Percentiles rank a stretch among this genome's conserved stretches.
Evolutionary conservation across 1,140 invertebrate species (phyloP).

Genomic region (Zaprionus davidi): DNA sequence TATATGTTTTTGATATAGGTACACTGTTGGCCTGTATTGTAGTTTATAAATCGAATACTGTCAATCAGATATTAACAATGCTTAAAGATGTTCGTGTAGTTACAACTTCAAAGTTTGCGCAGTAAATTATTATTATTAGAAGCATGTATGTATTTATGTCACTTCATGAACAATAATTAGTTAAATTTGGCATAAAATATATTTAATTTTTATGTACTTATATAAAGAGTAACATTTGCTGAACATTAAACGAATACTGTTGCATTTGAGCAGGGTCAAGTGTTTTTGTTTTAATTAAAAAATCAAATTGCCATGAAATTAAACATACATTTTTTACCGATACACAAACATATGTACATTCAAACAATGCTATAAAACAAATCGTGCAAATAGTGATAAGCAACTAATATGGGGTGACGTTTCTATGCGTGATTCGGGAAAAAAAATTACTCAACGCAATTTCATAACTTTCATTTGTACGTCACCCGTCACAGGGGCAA

Average conservation of each 20-base stretch:
- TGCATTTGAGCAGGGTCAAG: conserved; percentile 27
- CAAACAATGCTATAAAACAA: conserved; percentile 8
- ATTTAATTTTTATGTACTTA: conserved; percentile 25
- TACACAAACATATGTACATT: neutral
- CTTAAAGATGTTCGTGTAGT: neutral
- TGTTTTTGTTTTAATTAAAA: conserved; percentile 31
- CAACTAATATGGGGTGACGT: neutral
- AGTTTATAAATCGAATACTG: neutral
- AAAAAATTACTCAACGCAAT: conserved; percentile 18
- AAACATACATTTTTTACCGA: conserved; percentile 6
- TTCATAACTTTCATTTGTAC: conserved; percentile 38
- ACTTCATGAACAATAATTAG: conserved; percentile 35
- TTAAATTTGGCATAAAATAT: conserved; percentile 12
- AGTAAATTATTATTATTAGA: neutral
- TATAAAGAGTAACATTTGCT: conserved; percentile 24
- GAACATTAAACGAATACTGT: conserved; percentile 40
- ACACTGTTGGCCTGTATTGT: neutral
- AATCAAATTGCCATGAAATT: conserved; percentile 18
- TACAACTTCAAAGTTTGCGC: neutral
- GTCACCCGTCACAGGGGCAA: conserved; percentile 43
- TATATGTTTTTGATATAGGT: neutral
- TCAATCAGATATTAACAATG: neutral
- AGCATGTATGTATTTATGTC: conserved; percentile 1
- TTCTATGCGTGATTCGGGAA: neutral
- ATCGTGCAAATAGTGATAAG: conserved; percentile 51